Base-by-base conservation (phyloP, 2,113 vertebrate species). In the Phalacrocorax brasilianus region DNA sequence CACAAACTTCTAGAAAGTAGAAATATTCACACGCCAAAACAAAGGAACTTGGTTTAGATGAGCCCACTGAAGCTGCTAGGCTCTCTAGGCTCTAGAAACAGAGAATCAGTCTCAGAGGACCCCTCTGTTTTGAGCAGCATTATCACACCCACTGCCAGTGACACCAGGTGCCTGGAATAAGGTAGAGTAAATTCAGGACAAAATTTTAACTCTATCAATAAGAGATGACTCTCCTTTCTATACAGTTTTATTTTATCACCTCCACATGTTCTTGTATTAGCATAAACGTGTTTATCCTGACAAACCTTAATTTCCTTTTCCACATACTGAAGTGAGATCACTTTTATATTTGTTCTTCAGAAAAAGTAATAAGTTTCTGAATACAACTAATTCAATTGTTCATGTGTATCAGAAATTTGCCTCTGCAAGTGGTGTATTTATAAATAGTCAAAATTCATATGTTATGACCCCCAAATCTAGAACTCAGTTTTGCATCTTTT, bases 391-490 rank as follows among this genome's bases (percentile, higher is more conserved):
- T 19, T 75, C 6, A 47, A 27, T 9, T 68, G 17, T 26, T 79
- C 20, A n/a, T 0, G 4, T 26, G 9, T 45, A 63, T 15, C 14
- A 76, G 40, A 70, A 74, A 40, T 75, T 44, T 66, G 55, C 24
- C 24, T 62, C 70, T 38, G 9, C 47, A 62, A 81, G 27, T 3
- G 4, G 22, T 6, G 3, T 21, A 38, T 38, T 77, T 56, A 42
- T 16, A 42, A 42, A 49, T 0, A 44, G 21, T 38, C n/a, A 78
- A 77, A 66, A 73, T 10, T 11, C 3, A 0, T 40, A 33, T 0
- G 0, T 73, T 74, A 84, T 3, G 40, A 56, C 2, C 8, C 6
- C 15, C 4, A 72, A 50, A 78, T 44, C 61, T 67, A 2, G 32
- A 52, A 49, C 16, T 50, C 24, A 49, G 12, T 28, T 88, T 27